Base-by-base conservation (phyloP, 2,888 invertebrate genomes). In the Gymnoscelis rufifasciata region DNA sequence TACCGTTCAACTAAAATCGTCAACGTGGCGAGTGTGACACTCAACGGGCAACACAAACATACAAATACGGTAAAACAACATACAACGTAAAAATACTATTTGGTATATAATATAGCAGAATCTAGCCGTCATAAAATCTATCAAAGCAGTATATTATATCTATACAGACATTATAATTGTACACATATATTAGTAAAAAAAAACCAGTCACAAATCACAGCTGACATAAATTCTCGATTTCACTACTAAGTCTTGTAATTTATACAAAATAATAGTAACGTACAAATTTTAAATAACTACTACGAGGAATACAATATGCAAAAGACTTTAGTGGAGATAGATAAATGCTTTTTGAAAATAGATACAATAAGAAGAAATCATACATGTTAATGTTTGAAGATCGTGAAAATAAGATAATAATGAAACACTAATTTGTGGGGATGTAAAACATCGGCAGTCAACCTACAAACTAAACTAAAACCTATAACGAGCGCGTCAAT, bases 181-280 rank as follows among this genome's bases (percentile, higher is more conserved):
- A 83, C 78, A 83, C 81, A 82, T 79, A 74, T 66, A 84, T 78
- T 82, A 80, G 74, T 82, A 70, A 84, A 87, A 86, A 62, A 78
- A 86, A 87, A 79, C 80, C 83, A 83, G 82, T 84, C 86, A 86
- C 87, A 84, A 87, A 87, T 88, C 87, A 88, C 87, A 88, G 87
- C 81, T 79, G 75, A 87, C 83, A 81, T 86, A 87, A 87, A 88
- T 88, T 88, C 86, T 78, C 84, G 75, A 84, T 84, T 84, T 83
- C 76, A 78, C 84, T n/a, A n/a, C n/a, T 80, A 86, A 87, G 87
- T 87, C 87, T 87, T 81, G 82, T 86, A 60, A 73, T 74, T 71
- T 73, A 73, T 68, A 73, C 70, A 78, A 76, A 81, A 77, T 75
- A 76, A 77, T 76, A 78, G 77, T 74, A 79, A 81, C 74, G 71